Evolutionary conservation across 2,113 vertebrate genomes (phyloP).

Genomic region (Percina caprodes): DNA sequence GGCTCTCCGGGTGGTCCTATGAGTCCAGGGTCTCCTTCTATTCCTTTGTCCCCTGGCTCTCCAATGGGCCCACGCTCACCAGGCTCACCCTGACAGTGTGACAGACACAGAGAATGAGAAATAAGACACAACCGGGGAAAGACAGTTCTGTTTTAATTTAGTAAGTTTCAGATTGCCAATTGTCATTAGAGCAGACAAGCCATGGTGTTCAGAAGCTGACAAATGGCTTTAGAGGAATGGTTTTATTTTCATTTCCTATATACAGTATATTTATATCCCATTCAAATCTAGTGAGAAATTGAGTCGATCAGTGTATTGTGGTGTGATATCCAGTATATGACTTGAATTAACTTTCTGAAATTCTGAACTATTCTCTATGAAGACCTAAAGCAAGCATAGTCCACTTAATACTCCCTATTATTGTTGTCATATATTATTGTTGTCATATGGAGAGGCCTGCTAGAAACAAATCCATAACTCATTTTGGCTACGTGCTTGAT

Average conservation of each 20-base stretch:
- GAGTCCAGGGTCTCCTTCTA: constrained; percentile 85
- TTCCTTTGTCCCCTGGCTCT: constrained; percentile 91
- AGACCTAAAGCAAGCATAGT: too few relatives aligned
- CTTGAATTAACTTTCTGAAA: not conserved
- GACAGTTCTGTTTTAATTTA: not conserved
- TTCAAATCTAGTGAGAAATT: not conserved
- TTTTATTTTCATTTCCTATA: not conserved
- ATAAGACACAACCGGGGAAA: not conserved
- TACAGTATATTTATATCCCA: not conserved
- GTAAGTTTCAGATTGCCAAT: not conserved
- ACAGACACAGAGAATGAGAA: not conserved
- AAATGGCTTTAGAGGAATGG: not conserved
- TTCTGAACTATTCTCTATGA: not conserved
- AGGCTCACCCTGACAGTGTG: constrained; percentile 85
- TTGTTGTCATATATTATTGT: not conserved
- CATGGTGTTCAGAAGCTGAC: not conserved
- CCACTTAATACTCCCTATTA: not conserved
- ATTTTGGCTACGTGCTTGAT: not conserved
- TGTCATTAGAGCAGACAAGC: not conserved
- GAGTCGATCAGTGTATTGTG: not conserved
- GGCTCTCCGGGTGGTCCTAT: constrained; percentile 84
- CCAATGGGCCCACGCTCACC: constrained; percentile 89
- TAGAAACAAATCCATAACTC: not conserved
- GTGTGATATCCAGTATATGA: not conserved
- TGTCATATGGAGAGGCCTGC: not conserved